Evolutionary conservation across 2,113 vertebrate species (phyloP), one percentile per base, ranked within the genome.

Genomic region (Saccopteryx leptura): DNA sequence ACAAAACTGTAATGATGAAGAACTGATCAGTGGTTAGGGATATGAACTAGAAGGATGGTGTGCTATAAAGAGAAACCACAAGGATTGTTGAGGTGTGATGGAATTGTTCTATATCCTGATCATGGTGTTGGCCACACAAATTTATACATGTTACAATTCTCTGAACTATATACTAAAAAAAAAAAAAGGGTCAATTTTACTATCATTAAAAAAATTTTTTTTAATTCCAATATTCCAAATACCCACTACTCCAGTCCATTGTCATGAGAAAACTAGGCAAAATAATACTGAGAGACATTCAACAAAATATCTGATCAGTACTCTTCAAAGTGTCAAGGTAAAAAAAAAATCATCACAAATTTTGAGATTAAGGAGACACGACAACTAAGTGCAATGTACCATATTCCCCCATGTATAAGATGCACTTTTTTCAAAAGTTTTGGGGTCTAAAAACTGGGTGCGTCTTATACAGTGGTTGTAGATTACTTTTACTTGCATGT

Each of bases 341-440:
- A 92, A 88, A 88, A 79, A 94, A 69, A 28, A 61, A 54, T 19
- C 12, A 48, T 33, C n/a, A 81, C 10, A 94, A 84, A 92, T 52
- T n/a, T 26, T 65, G 9, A 78, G 50, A 65, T 63, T 78, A 88
- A 69, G 46, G 28, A 52, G 7, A 91, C 13, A 74, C 4, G 50
- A 71, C 5, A 39, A 63, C 54, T 63, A 96, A 94, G 15, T 79
- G 24, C 31, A 78, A 33, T 39, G 11, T 46, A 14, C 39, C 39
- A 39, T 39, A 39, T 39, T 39, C 39, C 39, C 39, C 39, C 39
- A 39, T 39, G 39, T 39, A 39, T 39, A 39, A 39, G 39, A 39
- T 39, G 39, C 39, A 39, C 39, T 39, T 39, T 39, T 39, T 39
- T 39, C 39, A 39, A 39, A 39, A 39, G 39, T 39, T 39, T 39